Conservation (phyloP, 2,888 invertebrate genomes). For the Leuctra nigra region DNA sequence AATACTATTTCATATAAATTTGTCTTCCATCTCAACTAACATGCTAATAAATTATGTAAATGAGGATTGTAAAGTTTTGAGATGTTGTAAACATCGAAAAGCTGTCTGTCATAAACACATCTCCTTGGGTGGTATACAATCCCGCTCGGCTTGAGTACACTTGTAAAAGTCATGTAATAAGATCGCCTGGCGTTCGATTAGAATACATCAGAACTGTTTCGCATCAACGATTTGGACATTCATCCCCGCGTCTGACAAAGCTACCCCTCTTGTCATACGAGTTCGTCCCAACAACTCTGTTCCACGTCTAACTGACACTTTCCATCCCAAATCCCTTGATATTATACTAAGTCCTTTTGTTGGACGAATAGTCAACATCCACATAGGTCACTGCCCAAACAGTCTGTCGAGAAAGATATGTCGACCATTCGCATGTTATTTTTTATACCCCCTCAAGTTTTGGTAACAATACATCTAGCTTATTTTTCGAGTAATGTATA, state of each 20-base stretch:
- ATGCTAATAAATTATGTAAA: constrained; percentile 16
- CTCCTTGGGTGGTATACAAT: constrained; percentile 14
- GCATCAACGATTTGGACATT: constrained; percentile 1
- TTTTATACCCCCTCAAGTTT: no score
- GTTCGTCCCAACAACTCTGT: neutral
- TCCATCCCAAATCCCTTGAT: neutral
- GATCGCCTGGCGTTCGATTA: neutral
- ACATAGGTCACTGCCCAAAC: neutral
- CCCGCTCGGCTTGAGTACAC: neutral
- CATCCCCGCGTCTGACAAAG: neutral
- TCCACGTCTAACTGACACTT: constrained; percentile 4
- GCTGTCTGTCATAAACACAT: constrained; percentile 3
- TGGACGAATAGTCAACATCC: neutral
- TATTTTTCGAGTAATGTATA: no score
- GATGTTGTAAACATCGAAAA: constrained; percentile 5
- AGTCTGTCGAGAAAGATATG: neutral
- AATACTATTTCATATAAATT: constrained; percentile 12
- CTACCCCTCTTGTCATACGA: neutral
- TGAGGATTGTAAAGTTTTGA: constrained; percentile 13
- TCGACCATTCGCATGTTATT: no score
- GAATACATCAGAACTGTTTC: no score
- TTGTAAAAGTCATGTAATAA: constrained; percentile 6
- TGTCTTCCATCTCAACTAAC: constrained; percentile 10
- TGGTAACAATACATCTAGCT: no score
- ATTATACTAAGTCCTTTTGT: neutral